Evolutionary conservation across 1,140 invertebrate genomes (phyloP).

Genomic region (Trinorchestia longiramus): DNA sequence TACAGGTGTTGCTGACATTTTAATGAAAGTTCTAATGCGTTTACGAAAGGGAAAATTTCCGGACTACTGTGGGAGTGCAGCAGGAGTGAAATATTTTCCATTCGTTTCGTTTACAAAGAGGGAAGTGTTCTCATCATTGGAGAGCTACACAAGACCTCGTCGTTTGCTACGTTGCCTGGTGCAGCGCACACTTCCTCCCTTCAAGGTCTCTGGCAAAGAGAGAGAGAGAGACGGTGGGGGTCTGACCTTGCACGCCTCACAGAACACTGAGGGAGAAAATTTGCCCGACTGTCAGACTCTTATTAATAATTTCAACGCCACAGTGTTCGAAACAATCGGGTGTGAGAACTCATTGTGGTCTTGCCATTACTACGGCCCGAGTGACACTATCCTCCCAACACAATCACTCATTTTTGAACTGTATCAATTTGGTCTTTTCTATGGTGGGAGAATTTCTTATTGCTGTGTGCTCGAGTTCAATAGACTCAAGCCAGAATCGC

Average conservation of each 20-base stretch:
- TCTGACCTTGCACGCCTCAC: conserved; percentile 4
- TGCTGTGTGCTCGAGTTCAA: background rate
- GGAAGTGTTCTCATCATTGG: background rate
- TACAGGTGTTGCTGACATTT: background rate
- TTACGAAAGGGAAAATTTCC: background rate
- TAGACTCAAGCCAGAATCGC: background rate
- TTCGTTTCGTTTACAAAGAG: background rate
- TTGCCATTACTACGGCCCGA: background rate
- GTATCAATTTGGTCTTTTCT: background rate
- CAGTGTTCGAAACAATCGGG: background rate
- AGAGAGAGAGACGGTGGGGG: background rate
- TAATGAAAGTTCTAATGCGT: background rate
- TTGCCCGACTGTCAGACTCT: background rate
- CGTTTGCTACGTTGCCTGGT: background rate
- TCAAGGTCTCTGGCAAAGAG: background rate
- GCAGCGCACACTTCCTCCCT: background rate
- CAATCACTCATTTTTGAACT: background rate
- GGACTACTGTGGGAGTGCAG: background rate
- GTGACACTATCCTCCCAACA: background rate
- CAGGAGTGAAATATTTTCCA: background rate
- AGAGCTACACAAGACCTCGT: background rate
- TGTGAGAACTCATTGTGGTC: background rate
- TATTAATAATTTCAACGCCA: background rate
- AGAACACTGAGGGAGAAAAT: background rate
- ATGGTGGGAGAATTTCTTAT: background rate